Base-by-base conservation (phyloP, 2,797 vertebrate species). In the Leptodactylus fallax region DNA sequence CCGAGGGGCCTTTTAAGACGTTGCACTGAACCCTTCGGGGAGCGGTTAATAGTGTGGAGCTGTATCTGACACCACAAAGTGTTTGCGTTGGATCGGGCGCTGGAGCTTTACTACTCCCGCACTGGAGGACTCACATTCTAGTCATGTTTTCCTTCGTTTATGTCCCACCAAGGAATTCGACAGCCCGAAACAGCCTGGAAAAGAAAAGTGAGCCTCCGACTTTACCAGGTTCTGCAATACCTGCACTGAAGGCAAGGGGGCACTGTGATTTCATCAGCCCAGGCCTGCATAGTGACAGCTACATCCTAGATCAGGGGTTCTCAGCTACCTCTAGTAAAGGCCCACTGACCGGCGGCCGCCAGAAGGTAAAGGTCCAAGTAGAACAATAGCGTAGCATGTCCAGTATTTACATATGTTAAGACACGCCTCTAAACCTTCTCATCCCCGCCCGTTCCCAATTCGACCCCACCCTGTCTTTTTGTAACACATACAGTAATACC, bases 1-100 rank as follows among this genome's bases (percentile, higher is more conserved):
- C 53, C 16, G 25, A 71, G 63, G 77, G 78, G 69, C 45, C 85
- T 17, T 69, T 84, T 51, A 72, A 83, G 67, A 58, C 25, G 17
- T 60, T 45, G n/a, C n/a, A 47, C 67, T 49, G 81, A 58, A n/a
- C 51, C 53, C 51, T 69, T 60, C 21, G 13, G 76, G 84, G 23
- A 86, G 63, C 58, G 65, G 36, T 21, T 83, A 83, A 71, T 21
- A 21, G 81, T 27, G n/a, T 21, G 12, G 65, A 47, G 67, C 76
- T 45, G 16, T 17, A 53, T 85, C 3, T 36, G 9, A 11, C 21
- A 79, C 55, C 78, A 3, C 55, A 79, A 12, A n/a, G 19, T 45
- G 56, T 80, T 80, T 80, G 79, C 12, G 47, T 80, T 80, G 56
- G 58, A 80, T 61, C 25, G 55, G 0, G 17, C 4, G 27, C 55